Evolutionary conservation across 2,113 vertebrate genomes (phyloP).

Genomic region (Ranitomeya variabilis): DNA sequence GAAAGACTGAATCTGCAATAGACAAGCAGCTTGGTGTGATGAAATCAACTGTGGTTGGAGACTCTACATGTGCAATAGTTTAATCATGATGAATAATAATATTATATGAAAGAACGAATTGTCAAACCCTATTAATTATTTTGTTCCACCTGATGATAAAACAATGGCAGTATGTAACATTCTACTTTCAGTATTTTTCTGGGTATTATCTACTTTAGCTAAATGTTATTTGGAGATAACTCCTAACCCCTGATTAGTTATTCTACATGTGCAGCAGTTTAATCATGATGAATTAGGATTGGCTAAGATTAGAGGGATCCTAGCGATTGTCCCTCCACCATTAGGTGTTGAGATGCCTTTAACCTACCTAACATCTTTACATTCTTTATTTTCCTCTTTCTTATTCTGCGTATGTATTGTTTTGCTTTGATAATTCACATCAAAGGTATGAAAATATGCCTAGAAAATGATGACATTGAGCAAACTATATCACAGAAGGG

Average conservation of each 20-base stretch:
- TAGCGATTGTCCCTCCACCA: background rate
- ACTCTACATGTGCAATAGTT: too few relatives aligned
- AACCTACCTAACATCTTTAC: background rate
- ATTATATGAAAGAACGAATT: constrained; percentile 13
- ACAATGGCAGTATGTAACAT: background rate
- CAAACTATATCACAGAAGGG: constrained; percentile 34
- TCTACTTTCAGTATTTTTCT: background rate
- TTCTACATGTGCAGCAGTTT: background rate
- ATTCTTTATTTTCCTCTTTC: background rate
- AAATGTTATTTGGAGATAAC: too few relatives aligned
- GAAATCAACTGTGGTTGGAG: too few relatives aligned
- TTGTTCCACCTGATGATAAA: constrained; percentile 1
- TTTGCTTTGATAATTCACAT: constrained; percentile 1
- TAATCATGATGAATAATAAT: background rate
- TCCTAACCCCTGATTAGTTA: background rate
- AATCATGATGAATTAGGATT: too few relatives aligned
- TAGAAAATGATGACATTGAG: constrained; percentile 43
- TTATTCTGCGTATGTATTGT: background rate
- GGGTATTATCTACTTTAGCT: background rate
- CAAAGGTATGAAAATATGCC: background rate
- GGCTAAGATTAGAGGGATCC: too few relatives aligned
- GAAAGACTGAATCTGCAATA: too few relatives aligned
- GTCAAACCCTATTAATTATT: constrained; percentile 28
- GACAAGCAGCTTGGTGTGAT: too few relatives aligned
- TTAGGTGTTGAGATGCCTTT: background rate